phyloP scores from a whole-genome alignment of 2,113 vertebrate genomes.

The Toxotes chatareus region DNA sequence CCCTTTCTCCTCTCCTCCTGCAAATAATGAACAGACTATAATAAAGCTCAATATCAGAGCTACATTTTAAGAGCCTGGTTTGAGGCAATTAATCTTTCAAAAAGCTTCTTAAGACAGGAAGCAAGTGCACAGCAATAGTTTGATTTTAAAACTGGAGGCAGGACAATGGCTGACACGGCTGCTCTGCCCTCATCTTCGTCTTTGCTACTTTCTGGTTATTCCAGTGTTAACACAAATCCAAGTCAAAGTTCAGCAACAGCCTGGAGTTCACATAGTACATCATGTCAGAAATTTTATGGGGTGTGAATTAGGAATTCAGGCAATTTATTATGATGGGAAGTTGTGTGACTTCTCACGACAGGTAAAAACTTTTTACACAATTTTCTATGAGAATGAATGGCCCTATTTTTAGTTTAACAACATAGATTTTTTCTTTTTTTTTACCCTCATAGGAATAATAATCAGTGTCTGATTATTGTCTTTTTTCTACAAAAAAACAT shows the following conservation, averaged over 20 bases:
- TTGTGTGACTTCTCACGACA: neutral
- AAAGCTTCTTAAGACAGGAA: slow-evolving; percentile 70
- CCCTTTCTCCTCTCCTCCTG: slow-evolving; percentile 10
- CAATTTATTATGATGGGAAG: neutral
- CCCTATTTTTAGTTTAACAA: neutral
- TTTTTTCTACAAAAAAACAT: too few relatives aligned
- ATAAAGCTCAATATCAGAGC: slow-evolving; percentile 68
- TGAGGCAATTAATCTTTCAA: slow-evolving; percentile 68
- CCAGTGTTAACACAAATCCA: neutral
- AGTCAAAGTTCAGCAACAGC: slow-evolving; percentile 17
- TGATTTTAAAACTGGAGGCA: slow-evolving; percentile 57
- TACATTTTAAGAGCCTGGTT: slow-evolving; percentile 58
- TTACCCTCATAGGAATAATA: too few relatives aligned
- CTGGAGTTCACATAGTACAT: slow-evolving; percentile 3
- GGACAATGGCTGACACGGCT: slow-evolving; percentile 44
- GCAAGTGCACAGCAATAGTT: slow-evolving; percentile 35
- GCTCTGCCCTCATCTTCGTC: slow-evolving; percentile 11
- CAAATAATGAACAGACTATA: slow-evolving; percentile 65
- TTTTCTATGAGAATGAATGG: neutral
- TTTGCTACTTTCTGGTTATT: neutral
- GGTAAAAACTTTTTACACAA: neutral
- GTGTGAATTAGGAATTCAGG: neutral
- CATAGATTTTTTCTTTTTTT: too few relatives aligned
- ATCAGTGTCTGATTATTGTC: too few relatives aligned
- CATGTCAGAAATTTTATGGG: neutral